Evolutionary conservation across 2,888 invertebrate genomes (phyloP).

Genomic region (Portevinia maculata): DNA sequence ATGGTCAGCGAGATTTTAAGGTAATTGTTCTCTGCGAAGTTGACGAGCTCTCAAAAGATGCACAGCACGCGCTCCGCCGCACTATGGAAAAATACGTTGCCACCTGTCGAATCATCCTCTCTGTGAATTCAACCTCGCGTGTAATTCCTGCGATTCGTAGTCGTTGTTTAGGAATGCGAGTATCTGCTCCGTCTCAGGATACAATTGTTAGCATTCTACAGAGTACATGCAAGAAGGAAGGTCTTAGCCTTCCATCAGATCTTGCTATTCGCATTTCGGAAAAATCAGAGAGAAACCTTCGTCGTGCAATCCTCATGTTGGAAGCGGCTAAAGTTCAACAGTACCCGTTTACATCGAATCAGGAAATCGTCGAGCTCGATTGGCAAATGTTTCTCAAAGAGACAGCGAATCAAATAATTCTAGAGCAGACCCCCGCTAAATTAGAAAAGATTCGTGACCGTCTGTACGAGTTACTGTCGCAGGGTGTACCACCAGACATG

Average conservation of each 20-base stretch:
- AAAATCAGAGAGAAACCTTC: conserved; percentile 92
- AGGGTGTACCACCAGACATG: conserved; percentile 95
- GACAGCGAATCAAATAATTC: conserved; percentile 92
- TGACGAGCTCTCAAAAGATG: conserved; percentile 97
- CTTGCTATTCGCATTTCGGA: conserved; percentile 90
- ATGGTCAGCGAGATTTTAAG: conserved; percentile 96
- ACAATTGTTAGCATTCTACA: conserved; percentile 88
- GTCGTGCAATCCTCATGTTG: conserved; percentile 95
- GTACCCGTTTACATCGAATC: conserved; percentile 92
- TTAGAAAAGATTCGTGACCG: conserved; percentile 93
- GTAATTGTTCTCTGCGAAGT: conserved; percentile 98
- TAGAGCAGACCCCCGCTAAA: conserved; percentile 93
- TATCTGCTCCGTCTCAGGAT: conserved; percentile 92
- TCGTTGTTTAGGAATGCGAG: conserved; percentile 95
- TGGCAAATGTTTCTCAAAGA: conserved; percentile 95
- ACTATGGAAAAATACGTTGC: conserved; percentile 99
- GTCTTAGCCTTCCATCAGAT: conserved; percentile 89
- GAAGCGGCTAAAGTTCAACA: conserved; percentile 97
- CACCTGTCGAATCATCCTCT: conserved; percentile 96
- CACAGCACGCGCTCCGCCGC: conserved; percentile 97
- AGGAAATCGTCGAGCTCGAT: conserved; percentile 93
- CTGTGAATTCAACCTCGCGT: conserved; percentile 96
- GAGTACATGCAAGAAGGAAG: conserved; percentile 91
- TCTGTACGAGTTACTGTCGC: conserved; percentile 95
- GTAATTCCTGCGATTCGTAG: conserved; percentile 99